A percentile compares a stretch with the other conserved stretches of the same genome.
Evolutionary conservation across 2,888 invertebrate species (phyloP).

Genomic region (Seira sanloemensis): DNA sequence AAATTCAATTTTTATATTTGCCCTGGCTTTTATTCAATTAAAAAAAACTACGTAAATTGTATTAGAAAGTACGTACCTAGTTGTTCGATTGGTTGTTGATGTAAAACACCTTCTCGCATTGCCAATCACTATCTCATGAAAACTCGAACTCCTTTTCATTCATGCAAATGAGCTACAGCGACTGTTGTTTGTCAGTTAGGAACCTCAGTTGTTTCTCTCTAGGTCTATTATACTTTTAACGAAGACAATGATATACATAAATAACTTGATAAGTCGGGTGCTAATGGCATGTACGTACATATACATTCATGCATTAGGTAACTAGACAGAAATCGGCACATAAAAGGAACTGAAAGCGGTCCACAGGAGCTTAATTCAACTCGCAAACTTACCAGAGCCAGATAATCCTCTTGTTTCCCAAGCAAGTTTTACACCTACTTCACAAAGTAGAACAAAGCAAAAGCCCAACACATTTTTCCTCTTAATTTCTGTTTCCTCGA

Average conservation of each 20-base stretch:
- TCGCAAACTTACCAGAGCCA: conserved; percentile 20
- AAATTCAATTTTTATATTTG: not conserved
- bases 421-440: not conserved
- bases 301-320: not conserved
- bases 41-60: no score
- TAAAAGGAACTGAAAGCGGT: conserved; percentile 39
- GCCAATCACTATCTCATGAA: no score
- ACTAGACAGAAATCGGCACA: not conserved
- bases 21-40: not conserved
- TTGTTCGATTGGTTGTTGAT: not conserved
- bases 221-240: not conserved
- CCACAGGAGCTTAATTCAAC: conserved; percentile 45
- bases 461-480: not conserved
- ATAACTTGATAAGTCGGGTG: not conserved
- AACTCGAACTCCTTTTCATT: conserved; percentile 17
- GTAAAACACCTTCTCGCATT: not conserved
- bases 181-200: not conserved
- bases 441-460: not conserved
- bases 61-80: not conserved
- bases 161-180: conserved; percentile 42
- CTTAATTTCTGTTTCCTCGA: conserved; percentile 8
- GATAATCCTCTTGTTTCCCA: conserved; percentile 3
- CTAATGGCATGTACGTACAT: not conserved
- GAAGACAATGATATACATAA: not conserved
- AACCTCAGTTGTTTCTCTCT: no score